Evolutionary conservation across 2,113 vertebrate species (phyloP), one percentile per base, ranked within the genome.

Genomic region (Sprattus sprattus): DNA sequence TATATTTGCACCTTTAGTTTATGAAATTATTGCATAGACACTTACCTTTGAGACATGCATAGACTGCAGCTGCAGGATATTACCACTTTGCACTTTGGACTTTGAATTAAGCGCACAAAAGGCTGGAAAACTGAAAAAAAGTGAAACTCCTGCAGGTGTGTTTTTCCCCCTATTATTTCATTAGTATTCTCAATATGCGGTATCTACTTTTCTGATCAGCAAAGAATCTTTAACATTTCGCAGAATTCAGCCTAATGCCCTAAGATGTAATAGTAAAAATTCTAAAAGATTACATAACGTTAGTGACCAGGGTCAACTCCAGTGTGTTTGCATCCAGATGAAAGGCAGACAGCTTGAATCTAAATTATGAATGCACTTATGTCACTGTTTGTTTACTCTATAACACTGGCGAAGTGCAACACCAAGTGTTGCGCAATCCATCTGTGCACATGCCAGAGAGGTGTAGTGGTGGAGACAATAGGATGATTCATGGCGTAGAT

Each of bases 401-500:
- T 81, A 28, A 22, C 67, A 32, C 39, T 78, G 28, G 50, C 3
- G 28, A 85, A 45, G 25, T 45, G 32, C 71, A 78, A 39, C 67
- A 52, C 75, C 50, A 67, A 20, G 15, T 82, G 0, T 60, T n/a
- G 28, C 39, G 20, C 52, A 44, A 47, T 86, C 82, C 39, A 25
- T 85, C 83, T 46, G 45, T 25, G 39, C 54, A 46, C 54, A 67
- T 47, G 47, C 78, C 49, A 45, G 81, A 82, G 57, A 87, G 57
- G 3, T 75, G n/a, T 28, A 44, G 78, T 45, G 47, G 57, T 57
- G 71, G 57, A 45, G 11, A 83, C 82, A 50, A 44, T 44, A 22
- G 39, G 18, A 44, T 87, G 82, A 89, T 83, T 85, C 54, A 85
- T 81, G 25, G 6, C 88, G 49, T 10, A 28, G 78, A 67, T 9